Base-by-base conservation (phyloP, 2,113 vertebrate genomes). In the Tricholaema leucomelas region DNA sequence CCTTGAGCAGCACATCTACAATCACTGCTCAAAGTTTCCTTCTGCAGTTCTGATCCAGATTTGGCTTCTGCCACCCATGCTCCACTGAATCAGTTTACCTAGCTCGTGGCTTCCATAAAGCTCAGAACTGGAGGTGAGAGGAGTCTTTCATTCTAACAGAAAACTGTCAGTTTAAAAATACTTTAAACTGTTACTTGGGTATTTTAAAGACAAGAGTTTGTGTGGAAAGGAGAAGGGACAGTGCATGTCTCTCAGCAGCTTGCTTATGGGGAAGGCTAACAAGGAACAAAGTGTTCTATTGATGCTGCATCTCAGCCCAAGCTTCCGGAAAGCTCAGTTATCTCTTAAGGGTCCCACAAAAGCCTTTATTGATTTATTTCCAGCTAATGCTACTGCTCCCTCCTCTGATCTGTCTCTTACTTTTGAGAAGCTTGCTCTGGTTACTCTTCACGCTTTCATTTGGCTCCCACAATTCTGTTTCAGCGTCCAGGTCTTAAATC, bases 361-460 rank as follows among this genome's bases (percentile, higher is more conserved):
- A 73, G 36, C 72, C 31, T 78, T 56, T 35, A 5, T 11, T 80
- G 36, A 89, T 87, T 91, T 87, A 48, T 59, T 91, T 85, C 46
- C 27, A 85, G 64, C 52, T 89, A 52, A 66, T 46, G 50, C 36
- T 63, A 46, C 33, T 69, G 81, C 33, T 89, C 44, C 23, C 15
- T 95, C 12, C 75, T 77, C 90, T 89, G 46, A 70, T 82, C 81
- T 71, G 40, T 63, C 75, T 89, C 46, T 46, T 73, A 0, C 75
- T 92, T 93, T 58, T 12, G 81, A 52, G 13, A 38, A 15, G 70
- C 85, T 93, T 80, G 15, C 70, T 91, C 71, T 87, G 71, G 81
- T 95, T 89, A 76, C 21, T 84, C 50, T 87, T 65, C 50, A 36
- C 23, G 48, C 56, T 91, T 87, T 80, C 44, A 66, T 82, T 88